Evolutionary conservation across 2,888 invertebrate species (phyloP), one percentile per base, ranked within the genome.

Genomic region (Petrophora chlorosata): DNA sequence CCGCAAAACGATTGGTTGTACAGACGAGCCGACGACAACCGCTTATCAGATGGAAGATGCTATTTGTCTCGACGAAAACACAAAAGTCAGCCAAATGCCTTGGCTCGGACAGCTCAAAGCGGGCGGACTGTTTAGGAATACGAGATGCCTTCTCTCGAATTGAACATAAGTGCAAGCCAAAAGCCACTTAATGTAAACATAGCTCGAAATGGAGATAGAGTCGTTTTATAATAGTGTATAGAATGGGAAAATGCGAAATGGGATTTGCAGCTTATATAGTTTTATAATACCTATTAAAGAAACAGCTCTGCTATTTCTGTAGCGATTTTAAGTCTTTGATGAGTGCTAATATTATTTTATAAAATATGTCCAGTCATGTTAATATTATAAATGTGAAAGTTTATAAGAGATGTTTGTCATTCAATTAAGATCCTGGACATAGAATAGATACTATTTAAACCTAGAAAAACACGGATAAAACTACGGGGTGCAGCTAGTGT

Each of bases 21-120:
- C 80, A 81, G 82, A 82, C 80, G 79, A 81, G 76, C 74, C 79
- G 86, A 79, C 82, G 84, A 85, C 85, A 82, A 72, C 63, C 77
- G 71, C 82, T 84, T 87, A 87, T 86, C 85, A 75, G 85, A 85
- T 86, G 75, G 73, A 75, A 79, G 82, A 82, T 82, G 82, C 82
- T 85, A 84, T 87, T 85, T 85, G 79, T 82, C 77, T 80, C 70
- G 72, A 66, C 70, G 69, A 76, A 79, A 81, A 78, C 74, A 78
- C 76, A 73, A 76, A 79, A 79, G 79, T 78, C 77, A 77, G 80
- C 79, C 79, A 76, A 82, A 80, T 75, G 70, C 70, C 70, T 72
- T 61, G 70, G 65, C 67, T 68, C 61, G 76, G 78, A 76, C 79
- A 74, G 67, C 71, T 71, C 72, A 67, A 67, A 73, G 75, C 73